Percentiles rank a stretch among this genome's conserved stretches.
Conservation (phyloP, 2,888 invertebrate genomes). For the Plagodis dolabraria region DNA sequence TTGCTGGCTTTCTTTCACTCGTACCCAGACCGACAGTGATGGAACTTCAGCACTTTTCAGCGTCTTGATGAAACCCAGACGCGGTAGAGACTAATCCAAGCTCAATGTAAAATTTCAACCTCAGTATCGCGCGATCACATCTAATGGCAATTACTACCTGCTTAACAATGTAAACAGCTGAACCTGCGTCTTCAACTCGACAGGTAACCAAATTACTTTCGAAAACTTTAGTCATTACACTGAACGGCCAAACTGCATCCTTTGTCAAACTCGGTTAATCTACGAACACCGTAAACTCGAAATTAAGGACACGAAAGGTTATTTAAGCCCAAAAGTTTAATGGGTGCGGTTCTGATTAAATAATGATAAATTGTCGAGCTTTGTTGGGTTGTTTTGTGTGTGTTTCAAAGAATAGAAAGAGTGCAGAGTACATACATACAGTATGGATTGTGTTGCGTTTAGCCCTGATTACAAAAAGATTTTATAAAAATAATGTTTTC, state of each 20-base stretch:
- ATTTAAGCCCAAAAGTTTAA: conserved; percentile 22
- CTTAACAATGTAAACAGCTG: too few relatives aligned
- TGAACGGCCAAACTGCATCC: conserved; percentile 19
- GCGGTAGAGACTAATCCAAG: too few relatives aligned
- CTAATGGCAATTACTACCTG: too few relatives aligned
- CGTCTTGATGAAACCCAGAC: too few relatives aligned
- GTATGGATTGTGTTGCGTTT: neutral
- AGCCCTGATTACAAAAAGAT: neutral
- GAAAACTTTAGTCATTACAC: conserved; percentile 15
- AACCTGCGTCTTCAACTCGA: neutral
- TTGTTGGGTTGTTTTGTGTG: conserved; percentile 6
- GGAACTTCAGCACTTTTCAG: too few relatives aligned
- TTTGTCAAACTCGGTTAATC: conserved; percentile 8
- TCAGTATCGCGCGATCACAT: too few relatives aligned
- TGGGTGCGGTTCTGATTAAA: conserved; percentile 18
- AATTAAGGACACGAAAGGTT: conserved; percentile 13
- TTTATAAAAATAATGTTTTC: too few relatives aligned
- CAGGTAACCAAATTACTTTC: conserved; percentile 6
- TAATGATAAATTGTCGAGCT: conserved; percentile 18
- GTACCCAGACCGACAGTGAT: too few relatives aligned
- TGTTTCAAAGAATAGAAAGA: neutral
- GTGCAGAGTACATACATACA: neutral
- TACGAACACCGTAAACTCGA: conserved; percentile 5
- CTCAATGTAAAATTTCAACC: too few relatives aligned
- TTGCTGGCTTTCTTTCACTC: too few relatives aligned